Evolutionary conservation across 1,140 invertebrate genomes (phyloP), one percentile per base, ranked within the genome.

Genomic region (Gryllus bimaculatus): DNA sequence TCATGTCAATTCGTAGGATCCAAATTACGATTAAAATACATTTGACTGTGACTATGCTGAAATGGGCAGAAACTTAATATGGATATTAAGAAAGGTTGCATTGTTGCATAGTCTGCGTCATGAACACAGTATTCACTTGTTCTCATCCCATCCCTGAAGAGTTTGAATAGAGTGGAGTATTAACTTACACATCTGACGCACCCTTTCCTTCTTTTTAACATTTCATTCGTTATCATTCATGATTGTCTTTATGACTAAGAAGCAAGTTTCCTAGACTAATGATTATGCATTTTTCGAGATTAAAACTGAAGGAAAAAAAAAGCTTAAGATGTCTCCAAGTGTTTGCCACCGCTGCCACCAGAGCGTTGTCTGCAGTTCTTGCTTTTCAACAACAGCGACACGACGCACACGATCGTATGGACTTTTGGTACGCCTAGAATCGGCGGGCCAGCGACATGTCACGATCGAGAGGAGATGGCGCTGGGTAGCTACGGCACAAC

Each of bases 401-500:
- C 48, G 79, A 80, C 79, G 79, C 79, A 80, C 66, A 74, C 21
- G 47, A 76, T 77, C 66, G 75, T 48, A 66, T 66, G 54, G 26
- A 66, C 54, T 66, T 66, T 66, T 10, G 54, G 54, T 66, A 47
- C 76, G 73, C 76, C 79, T 80, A 80, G 80, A 80, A 80, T 77
- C 80, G 78, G 74, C 80, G 80, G 75, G 80, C 75, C 74, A 75
- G 80, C 78, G 80, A 78, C 80, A 80, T 79, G 80, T 80, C 80
- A 80, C 80, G 80, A 73, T 80, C 80, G 39, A 80, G 80, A 73
- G 80, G 80, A 54, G 80, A 79, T n/a, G 80, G 80, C 39, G 80
- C 80, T 48, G 78, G 80, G 76, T 80, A 80, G 80, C 80, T 80
- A 80, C 80, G 80, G 75, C 78, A 79, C 47, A 79, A 79, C 76